Conservation (phyloP, 2,888 invertebrate species). For the Sylvicola cinctus region DNA sequence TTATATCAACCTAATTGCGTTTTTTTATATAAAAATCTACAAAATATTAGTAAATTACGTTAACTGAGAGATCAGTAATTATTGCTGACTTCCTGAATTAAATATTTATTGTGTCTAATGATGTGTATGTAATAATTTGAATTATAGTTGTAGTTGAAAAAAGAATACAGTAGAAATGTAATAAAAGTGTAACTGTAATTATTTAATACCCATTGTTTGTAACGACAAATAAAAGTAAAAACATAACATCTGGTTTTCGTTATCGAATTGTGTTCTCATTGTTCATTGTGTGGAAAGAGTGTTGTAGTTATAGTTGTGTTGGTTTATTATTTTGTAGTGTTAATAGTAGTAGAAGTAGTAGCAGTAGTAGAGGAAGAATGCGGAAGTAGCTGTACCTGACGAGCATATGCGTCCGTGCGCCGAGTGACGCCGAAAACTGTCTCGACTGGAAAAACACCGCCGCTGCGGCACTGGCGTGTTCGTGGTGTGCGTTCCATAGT, state of each 20-base stretch:
- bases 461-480: conserved; percentile 8
- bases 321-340: not conserved
- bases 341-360: not conserved
- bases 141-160: too few relatives aligned
- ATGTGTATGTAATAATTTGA: too few relatives aligned
- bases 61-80: too few relatives aligned
- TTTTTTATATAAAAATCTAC: not conserved
- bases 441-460: conserved; percentile 10
- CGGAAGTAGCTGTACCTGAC: conserved; percentile 9
- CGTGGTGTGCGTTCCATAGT: conserved; percentile 1
- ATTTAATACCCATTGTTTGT: not conserved
- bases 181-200: too few relatives aligned
- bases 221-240: not conserved
- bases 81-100: too few relatives aligned
- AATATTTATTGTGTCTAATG: too few relatives aligned
- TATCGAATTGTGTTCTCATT: not conserved
- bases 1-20: too few relatives aligned
- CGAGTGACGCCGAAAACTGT: conserved; percentile 26
- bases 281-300: conserved; percentile 1
- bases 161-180: not conserved
- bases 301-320: not conserved
- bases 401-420: conserved; percentile 27
- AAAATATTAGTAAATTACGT: too few relatives aligned
- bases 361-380: not conserved
- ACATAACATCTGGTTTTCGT: not conserved